Conservation (phyloP, 2,113 vertebrate species). For the Bothrops jararaca region DNA sequence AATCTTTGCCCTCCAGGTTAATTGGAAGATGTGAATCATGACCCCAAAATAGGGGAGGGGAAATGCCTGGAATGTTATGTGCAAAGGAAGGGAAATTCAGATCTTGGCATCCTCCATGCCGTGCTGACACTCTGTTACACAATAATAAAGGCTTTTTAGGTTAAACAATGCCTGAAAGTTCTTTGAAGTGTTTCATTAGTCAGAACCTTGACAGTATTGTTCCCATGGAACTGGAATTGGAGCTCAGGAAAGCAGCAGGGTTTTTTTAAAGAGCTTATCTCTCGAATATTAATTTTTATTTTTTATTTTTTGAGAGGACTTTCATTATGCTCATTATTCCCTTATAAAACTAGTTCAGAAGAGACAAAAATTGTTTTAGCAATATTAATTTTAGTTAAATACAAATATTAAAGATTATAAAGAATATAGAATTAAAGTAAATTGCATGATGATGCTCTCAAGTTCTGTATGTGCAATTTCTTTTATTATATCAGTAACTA, state of each 20-base stretch:
- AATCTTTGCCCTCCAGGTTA: too few relatives aligned
- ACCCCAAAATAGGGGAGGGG: too few relatives aligned
- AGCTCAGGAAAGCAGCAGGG: not conserved
- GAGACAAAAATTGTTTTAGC: not conserved
- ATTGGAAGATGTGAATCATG: too few relatives aligned
- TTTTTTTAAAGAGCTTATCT: not conserved
- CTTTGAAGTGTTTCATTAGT: too few relatives aligned
- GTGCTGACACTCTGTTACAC: too few relatives aligned
- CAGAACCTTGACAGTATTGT: not conserved
- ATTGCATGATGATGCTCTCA: accelerated
- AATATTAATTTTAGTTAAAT: not conserved
- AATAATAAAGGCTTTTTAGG: too few relatives aligned
- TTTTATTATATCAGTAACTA: not conserved
- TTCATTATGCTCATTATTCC: not conserved
- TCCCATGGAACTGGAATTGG: not conserved
- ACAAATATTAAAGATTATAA: not conserved
- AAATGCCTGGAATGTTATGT: too few relatives aligned
- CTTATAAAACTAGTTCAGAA: not conserved
- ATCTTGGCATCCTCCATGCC: too few relatives aligned
- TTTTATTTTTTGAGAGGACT: not conserved
- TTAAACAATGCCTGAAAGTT: too few relatives aligned
- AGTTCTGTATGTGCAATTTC: not conserved
- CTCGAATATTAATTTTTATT: not conserved
- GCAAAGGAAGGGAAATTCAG: too few relatives aligned
- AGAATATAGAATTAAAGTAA: not conserved